phyloP scores from a whole-genome alignment of 2,113 vertebrate species.

The Pyxicephalus adspersus region DNA sequence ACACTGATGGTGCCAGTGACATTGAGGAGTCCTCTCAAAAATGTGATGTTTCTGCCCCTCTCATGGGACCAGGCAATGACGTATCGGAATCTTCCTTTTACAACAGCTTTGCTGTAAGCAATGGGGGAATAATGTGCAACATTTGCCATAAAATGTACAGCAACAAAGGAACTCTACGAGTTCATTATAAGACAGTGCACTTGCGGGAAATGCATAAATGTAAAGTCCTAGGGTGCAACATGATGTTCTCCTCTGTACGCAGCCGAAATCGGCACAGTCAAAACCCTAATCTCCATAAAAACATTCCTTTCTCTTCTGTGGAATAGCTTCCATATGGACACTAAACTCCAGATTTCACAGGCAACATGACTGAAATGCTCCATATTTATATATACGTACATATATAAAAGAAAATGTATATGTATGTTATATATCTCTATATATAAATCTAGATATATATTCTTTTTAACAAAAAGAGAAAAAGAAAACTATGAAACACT shows the following conservation, averaged over 20 bases:
- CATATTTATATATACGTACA: conserved; percentile 58
- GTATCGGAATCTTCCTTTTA: conserved; percentile 80
- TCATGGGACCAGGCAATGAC: conserved; percentile 71
- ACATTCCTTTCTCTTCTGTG: conserved; percentile 89
- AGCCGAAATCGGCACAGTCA: conserved; percentile 98
- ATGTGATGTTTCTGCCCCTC: conserved; percentile 71
- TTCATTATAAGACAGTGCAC: conserved; percentile 99
- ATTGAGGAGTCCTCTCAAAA: conserved; percentile 84
- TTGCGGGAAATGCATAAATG: conserved; percentile 98
- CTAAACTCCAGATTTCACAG: conserved; percentile 72
- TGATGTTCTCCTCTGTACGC: conserved; percentile 98
- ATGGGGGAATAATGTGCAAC: conserved; percentile 92
- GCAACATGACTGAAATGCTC: conserved; percentile 72
- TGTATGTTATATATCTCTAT: conserved; percentile 56
- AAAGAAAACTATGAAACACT: conserved; percentile 67
- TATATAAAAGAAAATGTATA: conserved; percentile 56
- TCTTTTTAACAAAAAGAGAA: conserved; percentile 67
- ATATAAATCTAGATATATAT: conserved; percentile 60
- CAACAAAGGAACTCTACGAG: conserved; percentile 98
- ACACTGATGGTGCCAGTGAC: conserved; percentile 92
- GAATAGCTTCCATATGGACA: conserved; percentile 78
- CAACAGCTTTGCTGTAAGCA: conserved; percentile 80
- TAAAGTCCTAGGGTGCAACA: conserved; percentile 97
- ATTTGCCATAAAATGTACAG: conserved; percentile 99
- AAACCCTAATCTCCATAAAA: conserved; percentile 99